Conservation (phyloP, 2,797 vertebrate genomes). For the Amblyopsis hoosieri region DNA sequence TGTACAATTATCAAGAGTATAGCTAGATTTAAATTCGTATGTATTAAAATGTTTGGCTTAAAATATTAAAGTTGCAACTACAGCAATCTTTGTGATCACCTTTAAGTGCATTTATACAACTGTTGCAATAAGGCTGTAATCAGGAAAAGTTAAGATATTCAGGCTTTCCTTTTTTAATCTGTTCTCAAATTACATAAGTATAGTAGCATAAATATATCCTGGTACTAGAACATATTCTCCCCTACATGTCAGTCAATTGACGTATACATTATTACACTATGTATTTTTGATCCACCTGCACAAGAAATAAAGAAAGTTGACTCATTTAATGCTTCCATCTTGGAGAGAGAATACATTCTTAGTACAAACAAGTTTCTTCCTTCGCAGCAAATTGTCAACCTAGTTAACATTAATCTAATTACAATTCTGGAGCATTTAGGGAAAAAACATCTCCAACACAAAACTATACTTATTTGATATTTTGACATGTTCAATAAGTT, state of each 20-base stretch:
- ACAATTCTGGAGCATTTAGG: background rate
- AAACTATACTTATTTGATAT: slow-evolving; percentile 4
- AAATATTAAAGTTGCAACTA: slow-evolving; percentile 2
- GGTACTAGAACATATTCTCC: slow-evolving; percentile 32
- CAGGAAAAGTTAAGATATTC: too few species aligned
- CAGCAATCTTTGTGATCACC: slow-evolving; percentile 1
- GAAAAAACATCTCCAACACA: slow-evolving; percentile 13
- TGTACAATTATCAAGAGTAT: slow-evolving; percentile 34
- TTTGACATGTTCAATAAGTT: slow-evolving; percentile 13
- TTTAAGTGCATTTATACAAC: too few species aligned
- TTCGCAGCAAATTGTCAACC: slow-evolving; percentile 3
- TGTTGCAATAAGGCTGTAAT: too few species aligned
- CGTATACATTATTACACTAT: slow-evolving; percentile 66
- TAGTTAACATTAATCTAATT: background rate
- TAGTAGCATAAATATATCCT: slow-evolving; percentile 9
- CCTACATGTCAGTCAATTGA: slow-evolving; percentile 50
- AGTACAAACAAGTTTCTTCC: slow-evolving; percentile 24
- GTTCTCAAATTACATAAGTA: background rate
- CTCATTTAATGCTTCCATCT: slow-evolving; percentile 56
- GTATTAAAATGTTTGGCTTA: slow-evolving; percentile 6
- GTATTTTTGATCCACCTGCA: slow-evolving; percentile 80
- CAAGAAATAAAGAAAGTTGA: slow-evolving; percentile 75
- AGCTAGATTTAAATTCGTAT: background rate
- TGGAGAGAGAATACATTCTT: slow-evolving; percentile 44
- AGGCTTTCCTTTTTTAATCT: too few species aligned